phyloP scores from a whole-genome alignment of 1,140 invertebrate genomes.

The Drosophila prosaltans region DNA sequence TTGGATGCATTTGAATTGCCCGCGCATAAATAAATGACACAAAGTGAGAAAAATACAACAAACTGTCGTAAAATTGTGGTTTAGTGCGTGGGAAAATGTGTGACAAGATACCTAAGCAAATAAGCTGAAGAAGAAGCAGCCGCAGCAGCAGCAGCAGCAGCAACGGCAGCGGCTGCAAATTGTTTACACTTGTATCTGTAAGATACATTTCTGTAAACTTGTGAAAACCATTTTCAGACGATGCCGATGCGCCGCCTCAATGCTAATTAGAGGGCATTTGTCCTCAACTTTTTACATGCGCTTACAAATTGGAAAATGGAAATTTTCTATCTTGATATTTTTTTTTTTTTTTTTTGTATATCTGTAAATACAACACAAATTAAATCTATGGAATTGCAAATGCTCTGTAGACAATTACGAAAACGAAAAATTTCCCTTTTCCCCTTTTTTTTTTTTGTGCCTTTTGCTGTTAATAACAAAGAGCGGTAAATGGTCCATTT shows the following conservation, averaged over 20 bases:
- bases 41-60: conserved; percentile 44
- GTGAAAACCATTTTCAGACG: conserved; percentile 68
- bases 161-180: conserved; percentile 52
- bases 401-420: conserved; percentile 25
- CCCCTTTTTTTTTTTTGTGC: neutral
- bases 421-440: conserved; percentile 2
- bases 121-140: conserved; percentile 21
- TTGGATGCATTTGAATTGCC: conserved; percentile 57
- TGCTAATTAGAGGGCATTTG: conserved; percentile 78
- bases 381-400: conserved; percentile 10
- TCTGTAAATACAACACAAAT: conserved; percentile 30
- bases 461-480: conserved; percentile 65
- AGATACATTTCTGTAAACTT: conserved; percentile 78
- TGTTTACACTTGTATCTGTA: conserved; percentile 68
- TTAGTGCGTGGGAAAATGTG: conserved; percentile 71
- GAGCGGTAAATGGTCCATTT: conserved; percentile 70
- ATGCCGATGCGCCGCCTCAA: conserved; percentile 54
- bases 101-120: conserved; percentile 67
- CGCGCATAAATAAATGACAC: conserved; percentile 45
- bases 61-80: conserved; percentile 64
- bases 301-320: conserved; percentile 69
- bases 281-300: conserved; percentile 70
- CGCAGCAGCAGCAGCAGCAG: conserved; percentile 7
- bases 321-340: conserved; percentile 57
- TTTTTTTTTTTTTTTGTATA: neutral